Evolutionary conservation across 1,140 invertebrate genomes (phyloP).

Genomic region (Panulirus ornatus): DNA sequence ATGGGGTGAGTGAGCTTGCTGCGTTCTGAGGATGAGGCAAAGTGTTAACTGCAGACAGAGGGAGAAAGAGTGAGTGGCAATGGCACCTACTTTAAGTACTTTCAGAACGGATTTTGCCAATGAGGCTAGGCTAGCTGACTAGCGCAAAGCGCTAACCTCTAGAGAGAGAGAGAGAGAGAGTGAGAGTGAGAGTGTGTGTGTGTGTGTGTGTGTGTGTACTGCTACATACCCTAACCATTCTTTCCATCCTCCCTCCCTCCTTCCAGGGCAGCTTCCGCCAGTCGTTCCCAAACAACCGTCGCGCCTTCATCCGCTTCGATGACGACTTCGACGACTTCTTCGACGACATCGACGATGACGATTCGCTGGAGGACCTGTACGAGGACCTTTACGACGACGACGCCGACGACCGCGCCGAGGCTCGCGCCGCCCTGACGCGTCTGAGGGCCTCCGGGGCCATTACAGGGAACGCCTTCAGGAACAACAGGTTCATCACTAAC

Average conservation of each 20-base stretch:
- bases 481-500: conserved; percentile 45
- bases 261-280: not conserved
- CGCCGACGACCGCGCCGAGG: conserved; percentile 53
- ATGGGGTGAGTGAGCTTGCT: not conserved
- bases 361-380: conserved; percentile 59
- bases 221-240: not conserved
- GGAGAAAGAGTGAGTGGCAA: too few relatives aligned
- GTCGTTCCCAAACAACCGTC: not conserved
- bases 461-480: conserved; percentile 56
- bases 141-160: too few relatives aligned
- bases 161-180: not conserved
- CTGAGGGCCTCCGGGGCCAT: conserved; percentile 61
- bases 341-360: conserved; percentile 49
- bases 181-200: not conserved
- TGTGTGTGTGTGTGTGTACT: not conserved
- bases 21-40: too few relatives aligned
- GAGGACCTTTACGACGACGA: conserved; percentile 66
- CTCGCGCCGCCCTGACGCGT: conserved; percentile 47
- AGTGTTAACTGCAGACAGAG: too few relatives aligned
- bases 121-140: too few relatives aligned
- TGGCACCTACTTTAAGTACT: too few relatives aligned
- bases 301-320: conserved; percentile 44
- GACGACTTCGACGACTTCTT: conserved; percentile 36
- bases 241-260: not conserved
- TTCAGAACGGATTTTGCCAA: too few relatives aligned